Percentiles rank a stretch among this genome's conserved stretches.
Conservation (phyloP, 2,797 vertebrate genomes). For the Poecilia wingei region DNA sequence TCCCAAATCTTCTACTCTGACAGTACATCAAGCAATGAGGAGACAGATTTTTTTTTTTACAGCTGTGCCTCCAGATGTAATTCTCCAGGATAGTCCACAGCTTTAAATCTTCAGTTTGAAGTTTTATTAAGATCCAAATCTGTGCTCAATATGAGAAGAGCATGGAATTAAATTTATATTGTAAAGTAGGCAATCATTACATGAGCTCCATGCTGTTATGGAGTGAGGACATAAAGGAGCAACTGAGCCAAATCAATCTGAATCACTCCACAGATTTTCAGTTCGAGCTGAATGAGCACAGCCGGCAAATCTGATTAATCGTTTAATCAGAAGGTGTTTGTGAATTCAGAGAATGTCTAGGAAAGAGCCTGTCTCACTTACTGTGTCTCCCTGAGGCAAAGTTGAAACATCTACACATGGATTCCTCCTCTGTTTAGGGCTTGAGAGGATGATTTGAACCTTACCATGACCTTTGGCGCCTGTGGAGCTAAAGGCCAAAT, state of each 20-base stretch:
- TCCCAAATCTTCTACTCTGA: conserved; percentile 20
- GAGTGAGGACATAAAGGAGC: not conserved
- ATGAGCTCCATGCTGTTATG: not conserved
- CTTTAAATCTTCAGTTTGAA: conserved; percentile 17
- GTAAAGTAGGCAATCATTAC: conserved; percentile 12
- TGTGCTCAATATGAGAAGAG: conserved; percentile 12
- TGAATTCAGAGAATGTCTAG: conserved; percentile 47
- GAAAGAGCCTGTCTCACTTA: conserved; percentile 63
- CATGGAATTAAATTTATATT: conserved; percentile 51
- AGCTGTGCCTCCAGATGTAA: conserved; percentile 34
- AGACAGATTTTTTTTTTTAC: not conserved
- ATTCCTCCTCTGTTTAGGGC: conserved; percentile 55
- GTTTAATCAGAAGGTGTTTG: conserved; percentile 46
- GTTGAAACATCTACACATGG: conserved; percentile 52
- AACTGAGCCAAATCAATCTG: conserved; percentile 28
- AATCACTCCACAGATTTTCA: conserved; percentile 37
- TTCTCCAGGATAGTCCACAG: conserved; percentile 24
- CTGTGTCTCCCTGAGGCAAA: conserved; percentile 60
- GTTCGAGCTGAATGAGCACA: conserved; percentile 41
- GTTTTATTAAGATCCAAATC: conserved; percentile 32
- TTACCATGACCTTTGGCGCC: conserved; percentile 59
- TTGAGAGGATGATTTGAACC: conserved; percentile 66
- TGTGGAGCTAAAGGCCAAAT: conserved; percentile 53
- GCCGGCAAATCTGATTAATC: conserved; percentile 55
- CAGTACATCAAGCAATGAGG: conserved; percentile 22